Percentiles rank a stretch among this genome's conserved stretches.
phyloP scores from a whole-genome alignment of 2,797 vertebrate species.

The Macroramphosus scolopax region DNA sequence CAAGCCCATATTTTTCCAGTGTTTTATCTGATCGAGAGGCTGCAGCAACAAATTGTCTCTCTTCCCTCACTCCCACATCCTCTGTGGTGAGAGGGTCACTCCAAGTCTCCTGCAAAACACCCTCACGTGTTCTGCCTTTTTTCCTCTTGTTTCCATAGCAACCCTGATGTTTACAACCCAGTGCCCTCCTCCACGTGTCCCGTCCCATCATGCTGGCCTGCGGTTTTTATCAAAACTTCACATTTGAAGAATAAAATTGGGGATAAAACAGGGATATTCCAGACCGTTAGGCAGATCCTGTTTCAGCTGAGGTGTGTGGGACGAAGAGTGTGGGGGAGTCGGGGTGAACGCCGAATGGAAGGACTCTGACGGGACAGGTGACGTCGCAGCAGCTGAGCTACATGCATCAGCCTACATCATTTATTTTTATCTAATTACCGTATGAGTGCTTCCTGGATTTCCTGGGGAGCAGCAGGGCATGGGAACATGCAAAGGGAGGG shows the following conservation, averaged over 20 bases:
- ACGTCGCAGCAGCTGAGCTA: constrained; percentile 10
- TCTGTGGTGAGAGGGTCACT: constrained; percentile 71
- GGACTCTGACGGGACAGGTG: too few relatives aligned
- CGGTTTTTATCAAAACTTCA: constrained; percentile 70
- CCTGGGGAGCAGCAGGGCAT: constrained; percentile 15
- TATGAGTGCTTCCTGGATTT: constrained; percentile 3
- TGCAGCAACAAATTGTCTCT: constrained; percentile 60
- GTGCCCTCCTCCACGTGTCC: constrained; percentile 21
- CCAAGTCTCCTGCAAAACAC: constrained; percentile 53
- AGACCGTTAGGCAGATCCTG: constrained; percentile 60
- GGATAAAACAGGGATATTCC: constrained; percentile 63
- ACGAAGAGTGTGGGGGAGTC: constrained; percentile 43
- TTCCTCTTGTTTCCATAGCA: constrained; percentile 51
- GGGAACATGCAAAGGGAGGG: constrained; percentile 26
- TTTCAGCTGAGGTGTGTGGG: constrained; percentile 55
- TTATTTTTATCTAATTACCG: constrained; percentile 15
- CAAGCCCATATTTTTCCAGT: constrained; percentile 39
- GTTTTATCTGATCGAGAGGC: constrained; percentile 54
- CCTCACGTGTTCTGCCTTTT: constrained; percentile 21
- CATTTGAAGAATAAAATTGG: constrained; percentile 67
- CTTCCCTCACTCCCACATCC: constrained; percentile 74
- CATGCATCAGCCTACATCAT: constrained; percentile 4
- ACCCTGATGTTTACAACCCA: constrained; percentile 57
- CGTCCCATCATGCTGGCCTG: constrained; percentile 53
- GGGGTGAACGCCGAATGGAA: constrained; percentile 32